Base-by-base conservation (phyloP, 2,113 vertebrate species). In the Macquaria australasica region DNA sequence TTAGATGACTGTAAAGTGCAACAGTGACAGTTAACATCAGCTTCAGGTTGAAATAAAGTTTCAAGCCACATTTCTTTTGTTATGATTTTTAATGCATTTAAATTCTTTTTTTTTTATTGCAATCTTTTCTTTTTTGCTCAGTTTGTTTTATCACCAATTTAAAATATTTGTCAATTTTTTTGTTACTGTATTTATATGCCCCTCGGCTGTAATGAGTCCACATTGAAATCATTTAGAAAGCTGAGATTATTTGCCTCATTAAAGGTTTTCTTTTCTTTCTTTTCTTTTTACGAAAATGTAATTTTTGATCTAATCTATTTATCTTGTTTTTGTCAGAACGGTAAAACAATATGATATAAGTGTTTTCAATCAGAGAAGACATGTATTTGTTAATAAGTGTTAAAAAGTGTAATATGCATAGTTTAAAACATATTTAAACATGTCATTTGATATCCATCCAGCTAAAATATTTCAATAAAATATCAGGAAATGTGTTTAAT, bases 401-500 rank as follows among this genome's bases (percentile, higher is more conserved):
- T 31, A 31, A 31, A 31, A 31, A 39, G 18, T 56, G 21, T 18
- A 66, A 68, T 58, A 10, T 51, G 28, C 41, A 64, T 37, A 45
- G 31, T 58, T n/a, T 37, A 18, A 76, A 53, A 25, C 21, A 7
- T 41, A 66, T 79, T 48, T 23, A 15, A 64, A 23, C 43, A 37
- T 20, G 21, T 11, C 23, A 25, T 37, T 79, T 43, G 4, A n/a
- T 31, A n/a, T 34, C 6, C 6, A 50, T 7, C 14, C 59, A 79
- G 7, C 7, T 34, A 66, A 51, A 60, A 48, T 34, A 66, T 20
- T n/a, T 45, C 11, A 77, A 53, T 48, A 9, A 77, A 31, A 82
- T 79, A 43, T n/a, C 15, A 63, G 34, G 56, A 69, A 43, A 73
- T 68, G 4, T 41, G 31, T 79, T 85, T 68, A 73, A 69, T 73